A percentile compares a stretch with the other conserved stretches of the same genome.
These are phyloP conservation scores for Aphyosemion australe DNA, from an alignment of 2,113 vertebrate genomes.

Conservation along the genomic window DNA sequence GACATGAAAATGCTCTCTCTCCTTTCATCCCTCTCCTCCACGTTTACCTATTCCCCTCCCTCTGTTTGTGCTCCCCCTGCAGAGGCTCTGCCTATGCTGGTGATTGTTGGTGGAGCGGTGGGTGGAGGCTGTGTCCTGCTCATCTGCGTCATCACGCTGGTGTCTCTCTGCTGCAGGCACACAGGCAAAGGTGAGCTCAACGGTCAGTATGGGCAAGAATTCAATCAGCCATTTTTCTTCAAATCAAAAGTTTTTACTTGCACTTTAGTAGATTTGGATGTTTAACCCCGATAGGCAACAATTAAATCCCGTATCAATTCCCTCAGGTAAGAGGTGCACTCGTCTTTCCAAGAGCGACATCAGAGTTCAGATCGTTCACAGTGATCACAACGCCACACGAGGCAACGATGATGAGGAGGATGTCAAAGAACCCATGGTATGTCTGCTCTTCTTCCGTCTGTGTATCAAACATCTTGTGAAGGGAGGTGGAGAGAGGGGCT, in stretches of 20 bases:
- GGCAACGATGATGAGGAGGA: conserved; percentile 85
- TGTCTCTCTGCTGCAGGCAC: conserved; percentile 84
- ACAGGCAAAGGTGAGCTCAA: conserved; percentile 84
- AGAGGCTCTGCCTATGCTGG: conserved; percentile 84
- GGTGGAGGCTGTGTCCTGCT: conserved; percentile 80
- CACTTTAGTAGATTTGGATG: neutral
- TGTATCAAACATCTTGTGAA: conserved; percentile 10
- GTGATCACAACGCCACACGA: conserved; percentile 83
- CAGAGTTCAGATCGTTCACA: conserved; percentile 85
- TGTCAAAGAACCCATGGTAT: conserved; percentile 84
- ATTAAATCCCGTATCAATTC: conserved; percentile 15
- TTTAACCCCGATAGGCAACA: neutral
- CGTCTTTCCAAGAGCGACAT: conserved; percentile 87
- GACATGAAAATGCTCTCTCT: conserved; percentile 35
- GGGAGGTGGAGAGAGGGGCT: neutral
- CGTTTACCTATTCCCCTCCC: neutral
- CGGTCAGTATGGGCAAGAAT: conserved; percentile 66
- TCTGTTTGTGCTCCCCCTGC: conserved; percentile 16
- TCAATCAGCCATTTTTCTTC: conserved; percentile 43
- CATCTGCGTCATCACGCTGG: conserved; percentile 79
- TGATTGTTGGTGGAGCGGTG: conserved; percentile 80
- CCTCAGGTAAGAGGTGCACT: conserved; percentile 80
- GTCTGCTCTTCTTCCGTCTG: conserved; percentile 8
- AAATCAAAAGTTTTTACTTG: conserved; percentile 18
- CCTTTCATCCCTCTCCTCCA: conserved; percentile 12